Conservation (phyloP, 2,888 invertebrate species). For the Drosophila demipolita region DNA sequence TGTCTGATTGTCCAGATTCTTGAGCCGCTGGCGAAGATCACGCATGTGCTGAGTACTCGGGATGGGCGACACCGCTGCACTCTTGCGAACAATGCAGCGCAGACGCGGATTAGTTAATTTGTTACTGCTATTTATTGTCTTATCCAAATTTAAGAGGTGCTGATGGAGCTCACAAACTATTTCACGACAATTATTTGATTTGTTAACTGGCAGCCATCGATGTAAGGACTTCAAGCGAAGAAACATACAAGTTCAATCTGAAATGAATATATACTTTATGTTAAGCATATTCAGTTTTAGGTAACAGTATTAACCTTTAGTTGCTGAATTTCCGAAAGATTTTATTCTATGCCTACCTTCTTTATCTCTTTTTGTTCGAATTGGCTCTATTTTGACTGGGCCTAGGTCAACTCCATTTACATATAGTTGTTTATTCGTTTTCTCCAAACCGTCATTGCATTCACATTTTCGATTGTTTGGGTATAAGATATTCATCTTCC, state of each 20-base stretch:
- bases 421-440: neutral
- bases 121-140: neutral
- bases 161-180: constrained; percentile 13
- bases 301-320: neutral
- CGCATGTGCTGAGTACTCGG: constrained; percentile 23
- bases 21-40: constrained; percentile 31
- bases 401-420: constrained; percentile 29
- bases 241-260: neutral
- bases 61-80: neutral
- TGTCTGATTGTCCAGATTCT: constrained; percentile 17
- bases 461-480: neutral
- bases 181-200: constrained; percentile 25
- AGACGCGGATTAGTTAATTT: neutral
- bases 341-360: neutral
- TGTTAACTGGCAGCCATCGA: neutral
- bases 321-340: neutral
- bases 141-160: constrained; percentile 18
- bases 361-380: neutral
- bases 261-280: neutral
- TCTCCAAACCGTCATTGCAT: neutral
- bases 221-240: neutral
- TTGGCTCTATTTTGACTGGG: constrained; percentile 14
- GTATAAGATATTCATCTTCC: neutral
- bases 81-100: neutral
- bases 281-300: neutral